Evolutionary conservation across 2,888 invertebrate species (phyloP), one percentile per base, ranked within the genome.

Genomic region (Melieria omissa): DNA sequence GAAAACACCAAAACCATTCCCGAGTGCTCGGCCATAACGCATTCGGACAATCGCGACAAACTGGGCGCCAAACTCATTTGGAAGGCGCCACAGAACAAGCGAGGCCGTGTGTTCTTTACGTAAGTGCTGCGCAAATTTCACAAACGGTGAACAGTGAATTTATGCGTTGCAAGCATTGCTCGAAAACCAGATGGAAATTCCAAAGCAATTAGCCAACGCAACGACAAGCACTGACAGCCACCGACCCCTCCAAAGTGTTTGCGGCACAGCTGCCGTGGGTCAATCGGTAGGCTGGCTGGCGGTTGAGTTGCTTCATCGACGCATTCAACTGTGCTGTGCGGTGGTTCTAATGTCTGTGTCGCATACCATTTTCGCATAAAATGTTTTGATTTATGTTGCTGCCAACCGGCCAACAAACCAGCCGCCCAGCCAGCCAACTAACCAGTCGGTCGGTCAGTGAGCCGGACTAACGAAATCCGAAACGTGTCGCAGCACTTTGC

Each of bases 21-120:
- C 0, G 94, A 94, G 85, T 95, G 94, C 83, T 90, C 93, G 62
- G 91, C 93, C 65, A 90, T 94, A 79, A 95, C 94, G 4, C 94
- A 94, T 83, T 92, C 91, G 0, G 93, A 94, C 85, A 92, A 93
- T 7, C 89, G 90, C 70, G 92, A 92, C 78, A 94, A 95, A 85
- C 87, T 91, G 73, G 89, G 91, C 67, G 93, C 93, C 0, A 92
- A 91, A 41, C 88, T 95, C 16, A 87, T 93, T 57, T 95, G 94
- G 94, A 90, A 90, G 80, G 93, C 94, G 1, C 94, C 94, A 0
- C 86, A 88, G 4, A 88, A 92, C 78, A 86, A 89, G 67, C 87
- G 86, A 9, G 94, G 94, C 77, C 89, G 89, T 77, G 94, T 95
- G 62, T 94, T 93, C 84, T 95, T 95, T 82, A 94, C 94, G 94